Evolutionary conservation across 2,797 vertebrate species (phyloP), one percentile per base, ranked within the genome.

Genomic region (Pseudochirops corinnae): DNA sequence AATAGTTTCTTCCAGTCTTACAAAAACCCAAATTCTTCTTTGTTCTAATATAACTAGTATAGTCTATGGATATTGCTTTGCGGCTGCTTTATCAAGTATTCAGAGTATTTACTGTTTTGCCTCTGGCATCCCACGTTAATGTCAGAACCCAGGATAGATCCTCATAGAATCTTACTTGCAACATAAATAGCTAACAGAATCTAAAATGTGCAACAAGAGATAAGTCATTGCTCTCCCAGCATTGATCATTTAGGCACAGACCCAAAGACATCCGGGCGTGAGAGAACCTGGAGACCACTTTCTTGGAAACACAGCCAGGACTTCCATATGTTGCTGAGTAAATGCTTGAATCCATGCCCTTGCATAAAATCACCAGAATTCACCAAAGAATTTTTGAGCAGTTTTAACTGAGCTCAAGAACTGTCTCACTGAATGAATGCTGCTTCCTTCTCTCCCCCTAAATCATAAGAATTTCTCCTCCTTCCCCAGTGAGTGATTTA

Each of bases 71-170:
- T 1, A 4, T 31, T 57, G 67, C 92, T 97, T 95, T 97, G 98
- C 96, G 2, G 67, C 67, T 74, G 67, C 18, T 74, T 74, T 39
- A 39, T 95, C 91, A 97, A 97, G 95, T 90, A 94, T 96, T 97
- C 92, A 55, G 97, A 98, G 97, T 94, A 96, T 93, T 98, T 97
- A 97, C 97, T 98, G 96, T 98, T 90, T 98, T 97, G 96, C 98
- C 96, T 96, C 96, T 0, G 0, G 98, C 97, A 97, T 94, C 95
- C 95, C 96, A 26, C 98, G 97, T 98, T 96, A 98, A 92, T 96
- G 96, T 97, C 96, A 96, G 95, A 94, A 93, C 96, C 91, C 94
- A 95, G 98, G 97, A 95, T 95, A 92, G 95, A 50, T 91, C 57
- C n/a, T 92, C 97, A 94, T 60, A 96, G 94, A 97, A 95, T 97